Conservation (phyloP, 2,888 invertebrate species). For the Pheosia tremula region DNA sequence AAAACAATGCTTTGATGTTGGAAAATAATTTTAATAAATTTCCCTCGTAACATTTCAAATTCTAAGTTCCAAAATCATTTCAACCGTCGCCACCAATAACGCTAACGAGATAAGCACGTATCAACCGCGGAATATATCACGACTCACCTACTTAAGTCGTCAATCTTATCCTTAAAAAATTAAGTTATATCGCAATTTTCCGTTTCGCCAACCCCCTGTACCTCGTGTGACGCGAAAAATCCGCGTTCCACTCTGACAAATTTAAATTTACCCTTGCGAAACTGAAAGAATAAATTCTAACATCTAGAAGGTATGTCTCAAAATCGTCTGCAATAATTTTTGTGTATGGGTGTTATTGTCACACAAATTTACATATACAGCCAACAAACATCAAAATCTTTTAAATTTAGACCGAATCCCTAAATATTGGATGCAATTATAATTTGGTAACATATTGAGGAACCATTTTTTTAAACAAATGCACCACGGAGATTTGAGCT, state of each 20-base stretch:
- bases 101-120: slow-evolving; percentile 59
- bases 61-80: slow-evolving; percentile 24
- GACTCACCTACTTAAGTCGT: slow-evolving; percentile 66
- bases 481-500: slow-evolving; percentile 26
- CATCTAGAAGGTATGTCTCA: not conserved
- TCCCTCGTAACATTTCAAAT: slow-evolving; percentile 15
- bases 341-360: not conserved
- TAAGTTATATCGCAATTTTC: slow-evolving; percentile 81
- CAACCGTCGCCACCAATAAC: slow-evolving; percentile 39
- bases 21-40: no score
- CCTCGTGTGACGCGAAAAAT: slow-evolving; percentile 68
- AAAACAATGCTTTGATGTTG: not conserved
- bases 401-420: slow-evolving; percentile 9
- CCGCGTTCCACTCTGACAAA: slow-evolving; percentile 40
- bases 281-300: slow-evolving; percentile 14
- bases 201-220: slow-evolving; percentile 70
- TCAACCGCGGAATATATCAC: slow-evolving; percentile 55
- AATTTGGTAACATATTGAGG: slow-evolving; percentile 50
- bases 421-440: slow-evolving; percentile 24
- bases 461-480: slow-evolving; percentile 19
- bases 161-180: slow-evolving; percentile 78
- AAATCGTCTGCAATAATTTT: not conserved
- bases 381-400: not conserved
- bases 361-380: not conserved
- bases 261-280: slow-evolving; percentile 20